Conservation (phyloP, 2,113 vertebrate genomes). For the Nerophis lumbriciformis region DNA sequence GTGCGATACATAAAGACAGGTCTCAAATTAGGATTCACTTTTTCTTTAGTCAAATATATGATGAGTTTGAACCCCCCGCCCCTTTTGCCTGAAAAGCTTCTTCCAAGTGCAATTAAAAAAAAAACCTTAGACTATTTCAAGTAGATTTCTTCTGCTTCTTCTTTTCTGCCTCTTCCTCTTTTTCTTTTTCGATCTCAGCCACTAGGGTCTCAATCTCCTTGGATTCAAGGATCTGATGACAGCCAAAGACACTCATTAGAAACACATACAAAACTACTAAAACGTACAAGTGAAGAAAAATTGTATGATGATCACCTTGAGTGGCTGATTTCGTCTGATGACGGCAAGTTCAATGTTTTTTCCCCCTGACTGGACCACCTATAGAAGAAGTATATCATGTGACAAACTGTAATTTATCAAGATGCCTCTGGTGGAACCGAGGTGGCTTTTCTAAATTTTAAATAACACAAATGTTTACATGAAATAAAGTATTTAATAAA, state of each 20-base stretch:
- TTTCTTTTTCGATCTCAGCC: constrained; percentile 75
- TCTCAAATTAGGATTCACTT: constrained; percentile 41
- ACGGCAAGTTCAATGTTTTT: constrained; percentile 78
- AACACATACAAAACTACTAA: neutral
- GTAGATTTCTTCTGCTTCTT: constrained; percentile 78
- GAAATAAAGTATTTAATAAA: too few relatives aligned
- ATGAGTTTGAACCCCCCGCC: constrained; percentile 11
- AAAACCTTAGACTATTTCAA: constrained; percentile 36
- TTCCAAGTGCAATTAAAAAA: constrained; percentile 48
- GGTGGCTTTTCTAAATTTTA: too few relatives aligned
- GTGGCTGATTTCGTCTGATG: constrained; percentile 76
- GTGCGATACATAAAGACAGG: constrained; percentile 6
- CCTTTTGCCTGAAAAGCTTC: constrained; percentile 12
- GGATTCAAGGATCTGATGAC: constrained; percentile 72
- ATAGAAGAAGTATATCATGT: neutral
- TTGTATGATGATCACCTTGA: constrained; percentile 59
- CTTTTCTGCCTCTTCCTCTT: constrained; percentile 77
- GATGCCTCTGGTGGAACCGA: too few relatives aligned
- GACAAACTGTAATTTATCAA: neutral
- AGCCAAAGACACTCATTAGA: constrained; percentile 15
- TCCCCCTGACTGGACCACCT: constrained; percentile 78
- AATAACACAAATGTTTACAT: too few relatives aligned
- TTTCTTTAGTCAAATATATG: constrained; percentile 36
- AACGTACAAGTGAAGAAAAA: neutral
- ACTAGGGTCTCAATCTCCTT: constrained; percentile 77